Evolutionary conservation across 2,797 vertebrate species (phyloP), one percentile per base, ranked within the genome.

Genomic region (Myiotriccus ornatus): DNA sequence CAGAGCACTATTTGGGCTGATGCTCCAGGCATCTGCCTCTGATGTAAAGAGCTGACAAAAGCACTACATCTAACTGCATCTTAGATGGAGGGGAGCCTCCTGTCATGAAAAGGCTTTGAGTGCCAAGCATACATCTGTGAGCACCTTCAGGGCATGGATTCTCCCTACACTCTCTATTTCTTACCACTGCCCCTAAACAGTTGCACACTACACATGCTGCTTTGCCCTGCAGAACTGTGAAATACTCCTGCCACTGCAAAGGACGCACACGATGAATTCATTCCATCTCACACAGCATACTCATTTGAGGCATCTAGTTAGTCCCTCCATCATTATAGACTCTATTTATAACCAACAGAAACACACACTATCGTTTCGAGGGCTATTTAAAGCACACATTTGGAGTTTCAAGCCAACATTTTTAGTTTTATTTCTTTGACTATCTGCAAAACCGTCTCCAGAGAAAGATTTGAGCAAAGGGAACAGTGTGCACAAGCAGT

Each of bases 181-280:
- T 41, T 59, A 18, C 23, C 10, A 6, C 39, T 49, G 35, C 22
- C 88, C 20, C 64, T 23, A 43, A 41, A 15, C 22, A 18, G 10
- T 5, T 37, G 47, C 20, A 39, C 18, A 5, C 12, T 78, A 57
- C 19, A 30, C 0, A 0, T 53, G 25, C 43, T 81, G 62, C 28
- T 85, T 75, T 85, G 35, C 35, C 35, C 14, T 64, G 84, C 37
- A 70, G 49, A 91, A 16, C 22, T 76, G 25, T 16, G 5, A 12
- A 18, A 34, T 80, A 85, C 24, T 49, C 23, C 63, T n/a, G 7
- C 37, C 4, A 4, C 57, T 55, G 57, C 46, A 68, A 35, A 64
- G n/a, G 17, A 39, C 12, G 6, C 28, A 9, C 0, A 3, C 32
- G 12, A 34, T 63, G 25, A 90, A 57, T 28, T 69, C 1, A 0